Conservation (phyloP, 2,113 vertebrate species). For the Xiphophorus hellerii region DNA sequence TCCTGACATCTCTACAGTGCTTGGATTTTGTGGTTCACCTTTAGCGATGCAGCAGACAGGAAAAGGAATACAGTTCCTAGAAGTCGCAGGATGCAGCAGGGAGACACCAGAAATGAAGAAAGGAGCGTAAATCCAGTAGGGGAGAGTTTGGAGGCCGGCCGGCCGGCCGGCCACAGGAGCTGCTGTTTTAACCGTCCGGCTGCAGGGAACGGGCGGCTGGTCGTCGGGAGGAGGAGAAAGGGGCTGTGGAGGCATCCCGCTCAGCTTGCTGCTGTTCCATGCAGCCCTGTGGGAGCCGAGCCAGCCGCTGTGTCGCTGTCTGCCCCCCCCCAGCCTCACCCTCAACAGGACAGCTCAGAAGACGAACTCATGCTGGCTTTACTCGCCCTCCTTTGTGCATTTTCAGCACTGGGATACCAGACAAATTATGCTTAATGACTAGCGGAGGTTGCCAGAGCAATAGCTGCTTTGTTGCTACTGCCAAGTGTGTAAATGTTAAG, state of each 20-base stretch:
- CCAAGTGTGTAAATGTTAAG: constrained; percentile 67
- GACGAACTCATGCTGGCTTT: constrained; percentile 78
- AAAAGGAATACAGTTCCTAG: not conserved
- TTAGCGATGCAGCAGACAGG: not conserved
- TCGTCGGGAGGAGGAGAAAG: too few relatives aligned
- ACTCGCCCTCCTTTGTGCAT: constrained; percentile 71
- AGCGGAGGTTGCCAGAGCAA: constrained; percentile 71
- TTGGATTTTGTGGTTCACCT: not conserved
- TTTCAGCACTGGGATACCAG: constrained; percentile 77
- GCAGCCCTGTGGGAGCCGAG: constrained; percentile 73
- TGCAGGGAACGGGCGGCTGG: constrained; percentile 37
- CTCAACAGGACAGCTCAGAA: constrained; percentile 75
- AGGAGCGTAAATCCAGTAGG: constrained; percentile 61
- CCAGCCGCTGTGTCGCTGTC: constrained; percentile 77
- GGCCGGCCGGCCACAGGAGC: constrained; percentile 64
- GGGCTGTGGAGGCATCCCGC: constrained; percentile 51
- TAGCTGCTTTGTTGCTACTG: constrained; percentile 68
- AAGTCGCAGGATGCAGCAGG: constrained; percentile 9
- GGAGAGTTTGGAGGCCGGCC: constrained; percentile 59
- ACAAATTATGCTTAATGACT: constrained; percentile 77
- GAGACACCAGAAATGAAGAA: constrained; percentile 38
- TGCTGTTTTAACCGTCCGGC: constrained; percentile 73
- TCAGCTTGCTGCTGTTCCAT: constrained; percentile 75
- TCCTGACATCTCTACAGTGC: not conserved
- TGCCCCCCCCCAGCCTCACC: constrained; percentile 70